Evolutionary conservation across 2,797 vertebrate species (phyloP), one percentile per base, ranked within the genome.

Genomic region (Nannoperca australis): DNA sequence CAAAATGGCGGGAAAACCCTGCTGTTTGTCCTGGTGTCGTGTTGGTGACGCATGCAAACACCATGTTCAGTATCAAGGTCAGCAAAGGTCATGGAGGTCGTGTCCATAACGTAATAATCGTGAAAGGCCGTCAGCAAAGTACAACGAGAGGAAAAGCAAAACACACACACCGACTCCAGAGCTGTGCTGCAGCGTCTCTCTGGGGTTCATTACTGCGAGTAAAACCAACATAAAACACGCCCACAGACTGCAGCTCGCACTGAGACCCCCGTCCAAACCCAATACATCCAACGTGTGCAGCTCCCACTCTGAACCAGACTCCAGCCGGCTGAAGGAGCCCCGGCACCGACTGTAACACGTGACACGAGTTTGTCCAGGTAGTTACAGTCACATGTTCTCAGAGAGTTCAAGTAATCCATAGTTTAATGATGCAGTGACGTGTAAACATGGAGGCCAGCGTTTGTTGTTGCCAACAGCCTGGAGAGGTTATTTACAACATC

Each of bases 191-290:
- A 24, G 70, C 15, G 32, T 71, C 70, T 88, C 70, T 1, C 0
- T 66, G 34, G 66, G 68, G 74, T 80, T 81, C 53, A 88, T 73
- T 78, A 56, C 81, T 61, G 77, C 7, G 3, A 45, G 69, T 61
- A 60, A 79, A 82, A 64, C 73, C 72, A 81, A 73, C 49, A 78
- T 64, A 40, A 86, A 73, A 70, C 60, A 79, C 75, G 44, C 76
- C 72, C 85, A 86, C 82, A 76, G 63, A 55, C 70, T 30, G 44
- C 36, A 87, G 36, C 68, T 84, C 71, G 53, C 27, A 45, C 12
- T 66, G 60, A 83, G 75, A 70, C 53, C 36, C 24, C 9, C 6
- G 45, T 70, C 44, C 78, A 72, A 73, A 80, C 27, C 64, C n/a
- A 62, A 67, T 27, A n/a, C 74, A 73, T 72, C 80, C 82, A 82